Evolutionary conservation across 2,113 vertebrate genomes (phyloP).

Genomic region (Chloropsis hardwickii): DNA sequence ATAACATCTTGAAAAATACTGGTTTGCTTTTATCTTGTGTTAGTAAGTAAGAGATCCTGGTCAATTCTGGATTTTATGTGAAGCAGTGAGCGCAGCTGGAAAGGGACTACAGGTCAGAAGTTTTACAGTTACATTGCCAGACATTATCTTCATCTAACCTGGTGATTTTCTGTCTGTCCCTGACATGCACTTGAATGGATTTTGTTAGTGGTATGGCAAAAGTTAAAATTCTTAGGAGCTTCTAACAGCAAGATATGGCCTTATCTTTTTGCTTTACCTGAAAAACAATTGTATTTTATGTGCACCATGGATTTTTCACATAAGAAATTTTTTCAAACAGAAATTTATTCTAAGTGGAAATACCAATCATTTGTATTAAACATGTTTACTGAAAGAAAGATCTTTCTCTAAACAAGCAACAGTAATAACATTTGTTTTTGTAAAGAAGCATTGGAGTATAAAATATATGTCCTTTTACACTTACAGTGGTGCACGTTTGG

Average conservation of each 20-base stretch:
- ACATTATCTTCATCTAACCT: not conserved
- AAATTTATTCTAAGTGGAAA: not conserved
- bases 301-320: not conserved
- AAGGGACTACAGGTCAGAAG: not conserved
- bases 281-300: not conserved
- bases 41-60: not conserved
- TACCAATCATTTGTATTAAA: not conserved
- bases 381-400: not conserved
- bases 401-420: not conserved
- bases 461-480: not conserved
- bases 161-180: not conserved
- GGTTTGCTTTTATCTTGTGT: not conserved
- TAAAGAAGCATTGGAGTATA: not conserved
- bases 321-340: not conserved
- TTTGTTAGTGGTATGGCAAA: not conserved
- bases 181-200: not conserved
- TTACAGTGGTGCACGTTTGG: not conserved
- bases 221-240: not conserved
- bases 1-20: not conserved
- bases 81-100: not conserved
- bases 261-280: not conserved
- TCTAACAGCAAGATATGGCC: not conserved
- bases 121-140: not conserved
- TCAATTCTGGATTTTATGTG: not conserved
- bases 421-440: not conserved